A percentile compares a stretch with the other conserved stretches of the same genome.
phyloP scores from a whole-genome alignment of 2,888 invertebrate genomes.

The Agriopis leucophaearia region DNA sequence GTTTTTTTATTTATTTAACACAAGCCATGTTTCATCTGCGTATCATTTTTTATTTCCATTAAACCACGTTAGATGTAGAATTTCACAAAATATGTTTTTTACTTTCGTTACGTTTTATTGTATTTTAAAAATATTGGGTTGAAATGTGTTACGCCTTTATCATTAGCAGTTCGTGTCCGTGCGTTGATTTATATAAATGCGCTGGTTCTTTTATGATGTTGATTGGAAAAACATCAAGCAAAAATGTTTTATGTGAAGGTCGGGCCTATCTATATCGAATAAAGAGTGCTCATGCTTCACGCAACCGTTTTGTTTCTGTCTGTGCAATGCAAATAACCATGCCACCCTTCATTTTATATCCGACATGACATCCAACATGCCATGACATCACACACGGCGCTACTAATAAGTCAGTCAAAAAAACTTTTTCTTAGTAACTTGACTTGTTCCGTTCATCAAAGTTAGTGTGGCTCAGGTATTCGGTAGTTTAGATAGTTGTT shows the following conservation, averaged over 20 bases:
- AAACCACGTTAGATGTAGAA: too few relatives aligned
- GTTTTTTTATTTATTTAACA: too few relatives aligned
- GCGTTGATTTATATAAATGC: too few relatives aligned
- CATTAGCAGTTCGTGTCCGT: too few relatives aligned
- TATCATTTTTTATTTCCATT: too few relatives aligned
- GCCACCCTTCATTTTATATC: constrained; percentile 62
- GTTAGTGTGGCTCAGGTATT: neutral
- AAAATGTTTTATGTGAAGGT: constrained; percentile 10
- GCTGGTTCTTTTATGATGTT: too few relatives aligned
- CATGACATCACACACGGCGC: constrained; percentile 58
- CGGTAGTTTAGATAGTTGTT: neutral
- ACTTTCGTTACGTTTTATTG: too few relatives aligned
- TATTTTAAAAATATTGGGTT: too few relatives aligned
- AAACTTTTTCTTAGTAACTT: constrained; percentile 61
- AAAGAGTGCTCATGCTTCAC: constrained; percentile 52
- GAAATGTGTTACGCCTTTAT: too few relatives aligned
- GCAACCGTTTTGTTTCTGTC: constrained; percentile 60
- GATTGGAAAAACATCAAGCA: neutral
- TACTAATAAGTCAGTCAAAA: constrained; percentile 69
- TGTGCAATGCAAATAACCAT: constrained; percentile 61
- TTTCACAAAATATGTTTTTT: too few relatives aligned
- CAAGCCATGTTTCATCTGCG: too few relatives aligned
- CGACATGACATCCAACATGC: constrained; percentile 65
- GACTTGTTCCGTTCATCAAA: constrained; percentile 53
- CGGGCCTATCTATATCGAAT: constrained; percentile 23